Percentiles rank a stretch among this genome's conserved stretches.
Evolutionary conservation across 92 coral and sea anemone species (phyloP).

Genomic region (Heliopora coerulea): DNA sequence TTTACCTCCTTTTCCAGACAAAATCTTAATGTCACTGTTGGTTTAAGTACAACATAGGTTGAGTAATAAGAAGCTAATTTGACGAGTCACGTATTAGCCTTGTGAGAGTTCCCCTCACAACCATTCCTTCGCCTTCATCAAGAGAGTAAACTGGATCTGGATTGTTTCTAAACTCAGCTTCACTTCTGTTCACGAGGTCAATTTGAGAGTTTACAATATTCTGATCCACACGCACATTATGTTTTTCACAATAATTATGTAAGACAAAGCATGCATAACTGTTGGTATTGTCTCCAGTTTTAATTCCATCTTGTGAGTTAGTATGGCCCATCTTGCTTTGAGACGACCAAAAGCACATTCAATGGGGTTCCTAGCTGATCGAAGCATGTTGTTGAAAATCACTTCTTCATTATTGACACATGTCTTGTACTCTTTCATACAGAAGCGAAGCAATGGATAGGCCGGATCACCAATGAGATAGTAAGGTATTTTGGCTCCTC

Average conservation of each 20-base stretch:
- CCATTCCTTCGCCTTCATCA: slow-evolving; percentile 49
- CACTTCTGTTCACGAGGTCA: slow-evolving; percentile 43
- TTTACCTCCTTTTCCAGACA: too few species aligned
- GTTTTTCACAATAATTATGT: slow-evolving; percentile 52
- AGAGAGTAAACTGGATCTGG: slow-evolving; percentile 56
- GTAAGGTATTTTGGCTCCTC: slow-evolving; percentile 21
- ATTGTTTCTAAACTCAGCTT: slow-evolving; percentile 44
- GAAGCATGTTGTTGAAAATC: too few species aligned
- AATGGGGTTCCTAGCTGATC: slow-evolving; percentile 51
- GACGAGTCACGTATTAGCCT: slow-evolving; percentile 27
- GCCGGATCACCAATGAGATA: too few species aligned
- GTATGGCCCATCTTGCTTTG: slow-evolving; percentile 55
- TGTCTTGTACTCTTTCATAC: slow-evolving; percentile 51
- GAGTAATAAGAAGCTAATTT: too few species aligned
- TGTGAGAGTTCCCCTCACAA: slow-evolving; percentile 53
- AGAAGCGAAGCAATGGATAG: too few species aligned
- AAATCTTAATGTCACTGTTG: too few species aligned
- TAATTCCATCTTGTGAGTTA: slow-evolving; percentile 46
- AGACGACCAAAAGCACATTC: too few species aligned
- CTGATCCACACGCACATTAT: slow-evolving; percentile 47
- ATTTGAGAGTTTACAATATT: slow-evolving; percentile 39
- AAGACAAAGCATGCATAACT: too few species aligned
- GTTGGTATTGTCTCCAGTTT: too few species aligned
- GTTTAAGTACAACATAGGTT: too few species aligned
- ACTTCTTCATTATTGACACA: slow-evolving; percentile 43